These are phyloP conservation scores for Zoanthus sansibaricus DNA, from an alignment of 92 coral and sea anemone species.

Conservation along the genomic window DNA sequence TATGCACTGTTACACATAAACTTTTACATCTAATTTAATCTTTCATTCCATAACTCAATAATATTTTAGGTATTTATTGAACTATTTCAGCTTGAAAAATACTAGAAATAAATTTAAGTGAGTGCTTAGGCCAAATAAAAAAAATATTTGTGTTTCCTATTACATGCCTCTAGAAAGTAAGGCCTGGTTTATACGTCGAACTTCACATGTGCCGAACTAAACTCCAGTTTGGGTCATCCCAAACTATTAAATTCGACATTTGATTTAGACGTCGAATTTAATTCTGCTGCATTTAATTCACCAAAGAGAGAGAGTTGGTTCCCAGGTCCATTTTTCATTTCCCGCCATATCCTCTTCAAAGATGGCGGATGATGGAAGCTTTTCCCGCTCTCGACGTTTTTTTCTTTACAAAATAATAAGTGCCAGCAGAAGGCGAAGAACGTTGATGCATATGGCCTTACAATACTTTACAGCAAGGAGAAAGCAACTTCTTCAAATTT, in stretches of 20 bases:
- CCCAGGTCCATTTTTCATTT: constrained; percentile 23
- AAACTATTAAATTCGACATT: constrained; percentile 40
- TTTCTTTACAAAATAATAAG: constrained; percentile 53
- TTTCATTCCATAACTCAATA: no score
- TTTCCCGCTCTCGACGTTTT: constrained; percentile 41
- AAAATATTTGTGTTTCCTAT: no score
- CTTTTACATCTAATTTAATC: no score
- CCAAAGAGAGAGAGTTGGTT: not conserved
- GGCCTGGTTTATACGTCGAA: constrained; percentile 30
- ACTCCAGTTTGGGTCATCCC: constrained; percentile 53
- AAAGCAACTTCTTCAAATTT: constrained; percentile 10
- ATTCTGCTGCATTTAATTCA: constrained; percentile 25
- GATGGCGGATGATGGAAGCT: constrained; percentile 37
- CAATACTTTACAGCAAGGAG: constrained; percentile 33
- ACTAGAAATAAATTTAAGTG: no score
- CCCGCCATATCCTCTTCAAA: constrained; percentile 22
- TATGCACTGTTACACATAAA: not conserved
- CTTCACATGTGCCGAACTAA: constrained; percentile 49
- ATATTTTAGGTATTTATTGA: no score
- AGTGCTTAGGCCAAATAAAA: no score
- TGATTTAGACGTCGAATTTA: constrained; percentile 51
- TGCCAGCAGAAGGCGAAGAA: constrained; percentile 8
- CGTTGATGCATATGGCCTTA: constrained; percentile 52
- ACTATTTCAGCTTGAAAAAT: no score
- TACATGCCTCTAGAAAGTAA: not conserved